Evolutionary conservation across 2,113 vertebrate genomes (phyloP), one percentile per base, ranked within the genome.

Genomic region (Bagarius yarrelli): DNA sequence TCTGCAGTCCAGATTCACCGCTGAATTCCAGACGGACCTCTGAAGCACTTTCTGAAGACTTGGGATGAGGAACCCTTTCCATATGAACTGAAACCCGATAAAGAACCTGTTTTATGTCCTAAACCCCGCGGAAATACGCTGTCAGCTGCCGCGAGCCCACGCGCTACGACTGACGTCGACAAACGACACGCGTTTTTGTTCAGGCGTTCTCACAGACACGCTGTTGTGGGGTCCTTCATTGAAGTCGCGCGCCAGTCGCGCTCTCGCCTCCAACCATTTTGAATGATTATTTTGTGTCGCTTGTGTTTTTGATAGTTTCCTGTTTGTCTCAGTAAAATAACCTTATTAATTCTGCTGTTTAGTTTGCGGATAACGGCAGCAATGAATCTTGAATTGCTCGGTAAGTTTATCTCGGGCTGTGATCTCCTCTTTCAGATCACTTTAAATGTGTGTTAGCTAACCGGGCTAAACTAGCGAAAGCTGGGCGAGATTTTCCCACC

Each of bases 371-470:
- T 32, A 12, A 55, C 14, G 36, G 6, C 84, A 79, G 74, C 30
- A 2, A 94, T 94, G 93, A 94, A 94, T 61, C 89, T 94, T 8
- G 93, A 94, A 32, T 74, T 94, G 88, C 93, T 94, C 85, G 93
- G 93, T 94, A 86, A 87, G 91, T 8, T 50, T 34, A 9, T 18
- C 13, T 21, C 11, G 30, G 6, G 52, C 44, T 53, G 14, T 23
- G 36, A 15, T 69, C 69, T 76, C 32, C 16, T n/a, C 0, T n/a
- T 76, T 1, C n/a, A 40, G n/a, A 27, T 16, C 36, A 40, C 9
- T 53, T 18, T 57, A 4, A 27, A 53, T 16, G 23, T 27, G 3
- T 56, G 47, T 5, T 73, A 63, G 18, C 44, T 69, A 57, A 44
- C 12, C 15, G 14, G 19, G 14, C 34, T 70, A 70, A 79, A n/a